Conservation (phyloP, 2,888 invertebrate genomes). For the Chloroclysta siterata region DNA sequence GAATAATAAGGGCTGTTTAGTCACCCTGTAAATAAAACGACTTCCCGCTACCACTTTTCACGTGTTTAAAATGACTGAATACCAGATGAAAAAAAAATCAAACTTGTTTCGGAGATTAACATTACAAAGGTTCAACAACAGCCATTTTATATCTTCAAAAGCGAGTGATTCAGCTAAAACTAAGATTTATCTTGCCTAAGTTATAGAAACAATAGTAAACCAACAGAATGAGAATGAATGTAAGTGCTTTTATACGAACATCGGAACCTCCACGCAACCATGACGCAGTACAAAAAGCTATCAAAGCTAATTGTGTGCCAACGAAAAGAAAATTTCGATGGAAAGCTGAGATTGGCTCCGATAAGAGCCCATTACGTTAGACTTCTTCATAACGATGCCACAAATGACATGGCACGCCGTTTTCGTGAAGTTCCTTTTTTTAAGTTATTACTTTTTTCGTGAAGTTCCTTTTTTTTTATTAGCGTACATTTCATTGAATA, state of each 20-base stretch:
- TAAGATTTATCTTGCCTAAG: background rate
- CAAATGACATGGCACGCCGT: slow-evolving; percentile 9
- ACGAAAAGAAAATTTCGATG: slow-evolving; percentile 77
- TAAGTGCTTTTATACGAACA: slow-evolving; percentile 22
- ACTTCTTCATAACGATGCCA: slow-evolving; percentile 15
- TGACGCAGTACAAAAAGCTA: slow-evolving; percentile 78
- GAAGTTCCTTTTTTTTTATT: no score
- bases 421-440: no score
- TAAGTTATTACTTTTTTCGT: no score
- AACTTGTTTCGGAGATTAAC: no score
- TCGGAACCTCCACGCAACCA: slow-evolving; percentile 55
- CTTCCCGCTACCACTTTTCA: no score
- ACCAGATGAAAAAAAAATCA: no score
- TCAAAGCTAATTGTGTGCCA: slow-evolving; percentile 79
- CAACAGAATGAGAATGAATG: slow-evolving; percentile 9
- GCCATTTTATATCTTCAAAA: background rate
- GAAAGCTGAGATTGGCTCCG: slow-evolving; percentile 67
- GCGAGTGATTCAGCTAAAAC: background rate
- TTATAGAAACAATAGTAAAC: slow-evolving; percentile 18
- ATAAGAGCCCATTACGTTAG: slow-evolving; percentile 73
- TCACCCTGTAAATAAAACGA: no score
- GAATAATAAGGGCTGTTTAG: no score
- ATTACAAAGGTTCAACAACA: no score
- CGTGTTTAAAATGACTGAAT: no score
- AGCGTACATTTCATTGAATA: no score